These are phyloP conservation scores for Saccostrea glomerata DNA, from an alignment of 1,140 invertebrate genomes.

Conservation along the genomic window DNA sequence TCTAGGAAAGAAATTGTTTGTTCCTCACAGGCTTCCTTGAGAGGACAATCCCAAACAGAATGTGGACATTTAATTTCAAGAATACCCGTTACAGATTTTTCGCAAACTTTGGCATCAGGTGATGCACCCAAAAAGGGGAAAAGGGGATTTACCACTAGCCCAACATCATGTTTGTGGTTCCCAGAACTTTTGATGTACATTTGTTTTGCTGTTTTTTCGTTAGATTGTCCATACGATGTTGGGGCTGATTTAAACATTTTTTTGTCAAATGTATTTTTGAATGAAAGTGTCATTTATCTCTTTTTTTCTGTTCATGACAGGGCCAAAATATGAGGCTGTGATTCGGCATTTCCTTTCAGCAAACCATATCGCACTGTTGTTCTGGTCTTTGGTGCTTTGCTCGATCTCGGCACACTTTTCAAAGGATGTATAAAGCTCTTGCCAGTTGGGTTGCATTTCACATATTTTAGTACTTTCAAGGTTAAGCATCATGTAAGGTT, in stretches of 20 bases:
- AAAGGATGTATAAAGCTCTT: neutral
- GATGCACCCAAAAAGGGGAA: constrained; percentile 15
- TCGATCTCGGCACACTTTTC: neutral
- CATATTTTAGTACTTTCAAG: neutral
- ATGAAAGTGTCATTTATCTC: no score
- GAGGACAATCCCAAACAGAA: no score
- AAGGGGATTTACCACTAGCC: constrained; percentile 22
- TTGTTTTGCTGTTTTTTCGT: constrained; percentile 13
- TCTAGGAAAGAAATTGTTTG: no score
- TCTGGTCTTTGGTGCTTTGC: neutral
- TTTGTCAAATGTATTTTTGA: no score
- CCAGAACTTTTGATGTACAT: neutral
- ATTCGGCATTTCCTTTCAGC: neutral
- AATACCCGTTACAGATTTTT: neutral
- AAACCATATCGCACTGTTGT: neutral
- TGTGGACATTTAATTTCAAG: no score
- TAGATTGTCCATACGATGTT: neutral
- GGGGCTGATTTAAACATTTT: no score
- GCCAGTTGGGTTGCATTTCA: neutral
- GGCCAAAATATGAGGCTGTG: no score
- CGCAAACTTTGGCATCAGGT: constrained; percentile 43
- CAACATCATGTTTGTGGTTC: constrained; percentile 42
- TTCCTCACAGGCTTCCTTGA: no score
- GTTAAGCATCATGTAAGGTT: neutral
- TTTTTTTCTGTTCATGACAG: no score